Evolutionary conservation across 2,888 invertebrate genomes (phyloP), one percentile per base, ranked within the genome.

Genomic region (Lottia scabra): DNA sequence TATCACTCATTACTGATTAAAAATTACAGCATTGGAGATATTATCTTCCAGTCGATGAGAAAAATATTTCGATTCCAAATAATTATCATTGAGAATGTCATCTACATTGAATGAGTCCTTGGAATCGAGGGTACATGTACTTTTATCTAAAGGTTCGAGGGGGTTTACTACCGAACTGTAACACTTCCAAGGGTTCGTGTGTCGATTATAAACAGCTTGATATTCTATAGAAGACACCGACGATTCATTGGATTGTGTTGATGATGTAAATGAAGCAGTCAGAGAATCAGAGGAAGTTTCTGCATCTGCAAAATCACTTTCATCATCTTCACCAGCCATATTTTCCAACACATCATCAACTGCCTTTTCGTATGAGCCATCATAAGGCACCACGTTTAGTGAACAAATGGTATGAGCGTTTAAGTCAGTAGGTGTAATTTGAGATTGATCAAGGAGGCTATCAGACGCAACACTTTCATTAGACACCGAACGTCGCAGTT

Each of bases 41-140:
- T 38, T 38, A 6, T 38, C 38, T 6, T 38, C 38, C 38, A 38
- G 38, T 38, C 38, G 38, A 38, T 38, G 38, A 8, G 38, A 6
- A 38, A 38, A 56, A 38, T 70, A 73, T 13, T 46, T 23, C 8
- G 65, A 65, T 10, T 75, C 73, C 5, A 73, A 27, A 46, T 71
- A 68, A 62, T 77, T 77, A 43, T 77, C 77, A 46, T 77, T 77
- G 30, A 77, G 70, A 30, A 77, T 71, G 44, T 77, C 77, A 13
- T 75, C 75, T 2, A 72, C 70, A n/a, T 71, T 71, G n/a, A 75
- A 75, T 0, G 75, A 75, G 10, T 75, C 69, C 13, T 71, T 65
- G 27, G 75, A 75, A 56, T 77, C 77, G 0, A 73, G 72, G 45
- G 75, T 74, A 38, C 38, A 38, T 10, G 38, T 8, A 38, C 10